Evolutionary conservation across 2,113 vertebrate species (phyloP).

Genomic region (Merops nubicus): DNA sequence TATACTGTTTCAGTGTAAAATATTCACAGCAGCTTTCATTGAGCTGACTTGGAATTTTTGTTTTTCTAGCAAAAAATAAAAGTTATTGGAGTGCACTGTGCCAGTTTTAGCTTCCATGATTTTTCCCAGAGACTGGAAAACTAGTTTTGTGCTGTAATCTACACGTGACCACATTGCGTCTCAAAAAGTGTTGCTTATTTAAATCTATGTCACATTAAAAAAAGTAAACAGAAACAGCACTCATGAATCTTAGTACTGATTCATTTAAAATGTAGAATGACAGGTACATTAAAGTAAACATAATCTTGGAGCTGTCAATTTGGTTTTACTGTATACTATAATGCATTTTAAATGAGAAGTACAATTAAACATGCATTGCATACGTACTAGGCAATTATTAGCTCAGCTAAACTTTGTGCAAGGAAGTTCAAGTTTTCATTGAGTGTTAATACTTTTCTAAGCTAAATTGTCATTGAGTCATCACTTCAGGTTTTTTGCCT

Average conservation of each 20-base stretch:
- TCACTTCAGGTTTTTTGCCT: background rate
- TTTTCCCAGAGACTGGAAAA: background rate
- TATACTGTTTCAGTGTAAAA: background rate
- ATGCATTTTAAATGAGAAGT: background rate
- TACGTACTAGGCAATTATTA: background rate
- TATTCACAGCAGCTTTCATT: constrained; percentile 41
- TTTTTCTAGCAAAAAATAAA: background rate
- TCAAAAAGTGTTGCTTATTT: background rate
- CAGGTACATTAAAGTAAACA: background rate
- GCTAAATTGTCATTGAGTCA: background rate
- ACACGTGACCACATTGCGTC: background rate
- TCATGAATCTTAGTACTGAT: background rate
- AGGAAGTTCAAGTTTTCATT: background rate
- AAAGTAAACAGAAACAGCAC: background rate
- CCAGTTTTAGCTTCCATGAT: background rate
- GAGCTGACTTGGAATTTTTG: background rate
- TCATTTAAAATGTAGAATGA: background rate
- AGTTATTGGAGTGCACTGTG: background rate
- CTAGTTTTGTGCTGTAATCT: background rate
- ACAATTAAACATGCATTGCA: background rate
- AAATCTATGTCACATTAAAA: background rate
- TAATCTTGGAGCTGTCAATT: background rate
- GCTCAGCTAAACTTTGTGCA: background rate
- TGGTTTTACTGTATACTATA: background rate
- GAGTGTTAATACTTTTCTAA: background rate